phyloP scores from a whole-genome alignment of 2,797 vertebrate genomes.

The Monodelphis domestica region DNA sequence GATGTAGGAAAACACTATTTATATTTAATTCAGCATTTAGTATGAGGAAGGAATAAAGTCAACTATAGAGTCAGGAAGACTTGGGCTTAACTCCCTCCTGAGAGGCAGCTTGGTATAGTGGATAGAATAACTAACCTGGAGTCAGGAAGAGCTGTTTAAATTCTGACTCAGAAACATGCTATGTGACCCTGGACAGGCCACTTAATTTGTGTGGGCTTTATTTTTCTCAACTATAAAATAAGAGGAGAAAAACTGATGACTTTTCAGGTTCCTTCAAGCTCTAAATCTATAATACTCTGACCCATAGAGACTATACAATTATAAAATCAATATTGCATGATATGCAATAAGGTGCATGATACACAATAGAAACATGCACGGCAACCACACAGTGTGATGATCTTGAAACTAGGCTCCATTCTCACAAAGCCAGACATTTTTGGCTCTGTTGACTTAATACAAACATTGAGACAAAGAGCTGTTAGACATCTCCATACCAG shows the following conservation, averaged over 20 bases:
- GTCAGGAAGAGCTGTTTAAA: not conserved
- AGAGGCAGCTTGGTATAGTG: not conserved
- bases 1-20: not conserved
- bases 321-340: too few species aligned
- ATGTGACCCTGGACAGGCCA: too few species aligned
- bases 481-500: not conserved
- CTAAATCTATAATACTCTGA: too few species aligned
- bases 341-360: too few species aligned
- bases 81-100: not conserved
- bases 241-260: too few species aligned
- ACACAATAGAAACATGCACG: not conserved
- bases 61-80: too few species aligned
- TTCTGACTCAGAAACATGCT: not conserved
- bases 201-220: too few species aligned
- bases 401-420: not conserved
- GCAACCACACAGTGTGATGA: not conserved
- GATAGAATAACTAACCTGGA: not conserved
- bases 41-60: not conserved
- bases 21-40: too few species aligned
- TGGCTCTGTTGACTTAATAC: not conserved
- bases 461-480: not conserved
- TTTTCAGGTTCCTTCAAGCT: too few species aligned
- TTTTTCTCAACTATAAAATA: too few species aligned
- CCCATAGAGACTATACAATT: too few species aligned
- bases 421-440: not conserved